Percentiles rank a stretch among this genome's conserved stretches.
phyloP scores from a whole-genome alignment of 2,797 vertebrate species.

The Thamnophis elegans region DNA sequence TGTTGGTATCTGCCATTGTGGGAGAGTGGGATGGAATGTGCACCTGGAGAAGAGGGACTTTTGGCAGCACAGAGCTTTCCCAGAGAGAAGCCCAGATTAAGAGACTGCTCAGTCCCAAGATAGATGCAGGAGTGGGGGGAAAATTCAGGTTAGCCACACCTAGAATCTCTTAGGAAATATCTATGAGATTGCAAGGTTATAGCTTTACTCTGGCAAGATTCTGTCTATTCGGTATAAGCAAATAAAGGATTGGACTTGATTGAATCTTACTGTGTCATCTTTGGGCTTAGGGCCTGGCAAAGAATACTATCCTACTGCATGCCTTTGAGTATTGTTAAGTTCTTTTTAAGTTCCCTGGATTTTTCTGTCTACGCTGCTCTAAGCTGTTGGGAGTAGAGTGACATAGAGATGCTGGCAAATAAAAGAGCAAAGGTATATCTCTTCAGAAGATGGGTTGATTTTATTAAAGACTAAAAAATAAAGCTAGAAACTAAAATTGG shows the following conservation, averaged over 20 bases:
- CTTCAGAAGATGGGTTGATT: background rate
- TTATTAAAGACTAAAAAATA: too few relatives aligned
- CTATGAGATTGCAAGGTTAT: background rate
- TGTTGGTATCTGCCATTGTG: background rate
- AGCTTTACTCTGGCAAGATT: background rate
- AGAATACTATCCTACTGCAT: background rate
- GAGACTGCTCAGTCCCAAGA: background rate
- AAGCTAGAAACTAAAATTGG: too few relatives aligned
- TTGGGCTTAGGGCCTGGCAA: background rate
- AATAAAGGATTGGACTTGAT: background rate
- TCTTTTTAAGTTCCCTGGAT: background rate
- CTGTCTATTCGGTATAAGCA: background rate
- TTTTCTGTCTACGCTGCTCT: background rate
- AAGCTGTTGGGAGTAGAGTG: background rate
- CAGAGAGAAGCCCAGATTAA: background rate
- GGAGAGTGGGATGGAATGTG: background rate
- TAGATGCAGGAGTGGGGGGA: background rate
- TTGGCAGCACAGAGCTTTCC: too few relatives aligned
- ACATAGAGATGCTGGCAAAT: background rate
- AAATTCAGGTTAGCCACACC: background rate
- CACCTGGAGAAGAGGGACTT: background rate
- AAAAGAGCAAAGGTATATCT: background rate
- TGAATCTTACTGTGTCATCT: background rate
- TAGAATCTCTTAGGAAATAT: background rate
- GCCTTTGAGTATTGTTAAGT: background rate